Evolutionary conservation across 2,797 vertebrate species (phyloP).

Genomic region (Microchirus variegatus): DNA sequence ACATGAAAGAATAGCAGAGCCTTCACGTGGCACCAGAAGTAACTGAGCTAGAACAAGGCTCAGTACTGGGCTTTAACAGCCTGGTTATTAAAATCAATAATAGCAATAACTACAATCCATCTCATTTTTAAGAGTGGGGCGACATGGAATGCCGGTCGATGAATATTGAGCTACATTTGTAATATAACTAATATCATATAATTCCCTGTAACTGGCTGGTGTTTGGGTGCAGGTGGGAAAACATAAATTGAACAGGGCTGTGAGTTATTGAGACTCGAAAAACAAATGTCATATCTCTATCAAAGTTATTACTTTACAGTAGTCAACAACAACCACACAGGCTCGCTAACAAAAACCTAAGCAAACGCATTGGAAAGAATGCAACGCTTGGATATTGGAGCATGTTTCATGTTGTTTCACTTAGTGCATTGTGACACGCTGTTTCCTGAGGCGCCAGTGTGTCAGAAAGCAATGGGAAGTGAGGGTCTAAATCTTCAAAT

Average conservation of each 20-base stretch:
- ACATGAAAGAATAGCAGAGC: conserved; percentile 29
- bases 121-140: conserved; percentile 66
- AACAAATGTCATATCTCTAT: conserved; percentile 37
- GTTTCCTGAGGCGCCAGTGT: conserved; percentile 19
- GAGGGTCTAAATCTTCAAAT: conserved; percentile 62
- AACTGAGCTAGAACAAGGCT: conserved; percentile 37
- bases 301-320: conserved; percentile 40
- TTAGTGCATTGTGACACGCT: conserved; percentile 23
- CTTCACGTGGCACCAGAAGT: conserved; percentile 12
- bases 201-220: conserved; percentile 60
- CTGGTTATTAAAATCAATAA: conserved; percentile 84
- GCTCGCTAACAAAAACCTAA: conserved; percentile 1
- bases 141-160: conserved; percentile 68
- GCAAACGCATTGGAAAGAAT: not conserved
- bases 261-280: conserved; percentile 39
- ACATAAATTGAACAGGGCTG: conserved; percentile 48
- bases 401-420: conserved; percentile 18
- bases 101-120: conserved; percentile 81
- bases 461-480: conserved; percentile 45
- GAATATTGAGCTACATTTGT: conserved; percentile 80
- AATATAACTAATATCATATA: conserved; percentile 79
- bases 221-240: conserved; percentile 44
- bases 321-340: conserved; percentile 2
- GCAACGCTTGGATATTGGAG: conserved; percentile 1
- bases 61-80: conserved; percentile 56